These are phyloP conservation scores for Sebastes paucispinis DNA, from an alignment of 2,797 vertebrate species.

Conservation along the genomic window DNA sequence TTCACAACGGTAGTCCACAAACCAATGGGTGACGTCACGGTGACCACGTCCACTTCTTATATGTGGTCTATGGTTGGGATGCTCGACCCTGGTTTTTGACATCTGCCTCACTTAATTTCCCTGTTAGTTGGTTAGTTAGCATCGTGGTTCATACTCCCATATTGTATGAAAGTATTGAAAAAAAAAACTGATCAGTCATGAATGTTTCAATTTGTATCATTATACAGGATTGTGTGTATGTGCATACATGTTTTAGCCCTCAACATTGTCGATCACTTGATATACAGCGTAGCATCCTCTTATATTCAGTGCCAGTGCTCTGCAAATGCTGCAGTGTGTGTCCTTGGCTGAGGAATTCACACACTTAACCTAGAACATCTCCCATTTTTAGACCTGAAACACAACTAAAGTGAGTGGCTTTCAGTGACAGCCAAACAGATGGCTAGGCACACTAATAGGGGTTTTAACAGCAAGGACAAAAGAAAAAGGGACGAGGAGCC, in stretches of 20 bases:
- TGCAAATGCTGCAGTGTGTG: slow-evolving; percentile 55
- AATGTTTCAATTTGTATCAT: not conserved
- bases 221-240: not conserved
- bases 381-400: slow-evolving; percentile 48
- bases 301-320: slow-evolving; percentile 13
- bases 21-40: no score
- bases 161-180: not conserved
- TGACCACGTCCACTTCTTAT: no score
- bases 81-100: not conserved
- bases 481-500: not conserved
- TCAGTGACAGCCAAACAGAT: slow-evolving; percentile 48
- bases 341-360: slow-evolving; percentile 60
- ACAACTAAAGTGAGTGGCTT: slow-evolving; percentile 34
- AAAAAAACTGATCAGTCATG: not conserved
- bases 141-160: not conserved
- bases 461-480: slow-evolving; percentile 31
- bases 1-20: no score
- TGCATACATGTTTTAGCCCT: not conserved
- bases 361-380: slow-evolving; percentile 49
- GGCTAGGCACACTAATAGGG: not conserved
- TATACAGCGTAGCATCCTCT: slow-evolving; percentile 10
- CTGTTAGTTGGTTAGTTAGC: not conserved
- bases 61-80: not conserved
- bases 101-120: not conserved
- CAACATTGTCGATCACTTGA: not conserved